Evolutionary conservation across 2,888 invertebrate species (phyloP).

Genomic region (Erebia palarica): DNA sequence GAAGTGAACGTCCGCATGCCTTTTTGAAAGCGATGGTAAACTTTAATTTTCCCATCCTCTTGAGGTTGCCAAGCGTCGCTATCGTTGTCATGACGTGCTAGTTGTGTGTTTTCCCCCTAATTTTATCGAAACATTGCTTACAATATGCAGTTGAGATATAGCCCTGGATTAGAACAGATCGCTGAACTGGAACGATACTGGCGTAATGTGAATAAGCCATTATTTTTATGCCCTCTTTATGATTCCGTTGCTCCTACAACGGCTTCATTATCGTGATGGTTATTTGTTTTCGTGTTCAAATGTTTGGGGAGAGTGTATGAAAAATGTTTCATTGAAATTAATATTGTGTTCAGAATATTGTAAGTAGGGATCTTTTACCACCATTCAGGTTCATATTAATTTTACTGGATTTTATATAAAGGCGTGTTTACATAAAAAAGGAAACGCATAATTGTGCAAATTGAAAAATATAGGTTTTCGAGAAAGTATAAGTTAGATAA

Average conservation of each 20-base stretch:
- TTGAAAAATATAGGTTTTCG: too few species aligned
- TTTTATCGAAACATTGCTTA: too few species aligned
- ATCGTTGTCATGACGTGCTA: too few species aligned
- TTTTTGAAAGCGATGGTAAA: too few species aligned
- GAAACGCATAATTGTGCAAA: too few species aligned
- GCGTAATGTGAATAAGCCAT: neutral
- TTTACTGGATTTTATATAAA: neutral
- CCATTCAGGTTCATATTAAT: neutral
- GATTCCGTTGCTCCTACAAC: slow-evolving; percentile 27
- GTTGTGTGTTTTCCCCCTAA: too few species aligned
- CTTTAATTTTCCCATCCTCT: too few species aligned
- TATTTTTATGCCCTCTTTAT: slow-evolving; percentile 31
- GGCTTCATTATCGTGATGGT: slow-evolving; percentile 32
- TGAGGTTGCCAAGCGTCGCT: too few species aligned
- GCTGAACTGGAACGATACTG: neutral
- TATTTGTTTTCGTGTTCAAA: slow-evolving; percentile 32
- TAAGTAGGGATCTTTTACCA: neutral
- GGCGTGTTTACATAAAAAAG: neutral
- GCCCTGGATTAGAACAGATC: neutral
- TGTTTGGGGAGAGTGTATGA: slow-evolving; percentile 24
- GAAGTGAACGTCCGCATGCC: too few species aligned
- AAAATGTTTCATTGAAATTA: slow-evolving; percentile 19
- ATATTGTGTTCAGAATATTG: slow-evolving; percentile 9
- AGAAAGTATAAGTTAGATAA: too few species aligned
- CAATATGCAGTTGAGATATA: too few species aligned